Conservation (phyloP, 2,797 vertebrate species). For the Microhierax caerulescens region DNA sequence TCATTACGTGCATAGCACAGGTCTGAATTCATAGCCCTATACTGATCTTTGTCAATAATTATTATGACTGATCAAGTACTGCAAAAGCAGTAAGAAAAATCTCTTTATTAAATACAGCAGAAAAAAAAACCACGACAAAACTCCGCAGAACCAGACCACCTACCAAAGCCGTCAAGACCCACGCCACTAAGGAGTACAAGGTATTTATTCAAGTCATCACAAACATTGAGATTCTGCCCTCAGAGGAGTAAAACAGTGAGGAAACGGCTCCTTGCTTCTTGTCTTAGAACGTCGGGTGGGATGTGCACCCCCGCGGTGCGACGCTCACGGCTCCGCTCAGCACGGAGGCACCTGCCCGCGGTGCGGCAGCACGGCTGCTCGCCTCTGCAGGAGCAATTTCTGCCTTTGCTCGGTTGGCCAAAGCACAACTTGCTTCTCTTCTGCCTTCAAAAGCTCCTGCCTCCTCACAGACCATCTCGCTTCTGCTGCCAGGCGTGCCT, state of each 20-base stretch:
- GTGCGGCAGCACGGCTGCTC: neutral
- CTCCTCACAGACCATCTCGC: rapidly evolving
- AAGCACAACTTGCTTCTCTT: neutral
- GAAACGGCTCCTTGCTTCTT: neutral
- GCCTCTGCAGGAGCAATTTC: neutral
- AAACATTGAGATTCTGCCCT: too few relatives aligned
- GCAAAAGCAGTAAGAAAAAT: neutral
- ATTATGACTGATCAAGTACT: neutral
- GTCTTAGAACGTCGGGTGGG: rapidly evolving
- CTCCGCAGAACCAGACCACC: neutral
- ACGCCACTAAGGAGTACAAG: rapidly evolving
- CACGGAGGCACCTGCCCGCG: rapidly evolving
- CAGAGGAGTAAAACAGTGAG: rapidly evolving
- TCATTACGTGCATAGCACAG: neutral
- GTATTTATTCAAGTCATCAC: neutral
- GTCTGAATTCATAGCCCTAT: neutral
- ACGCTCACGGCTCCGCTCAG: neutral
- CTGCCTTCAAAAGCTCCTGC: neutral
- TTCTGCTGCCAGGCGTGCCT: neutral
- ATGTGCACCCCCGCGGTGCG: rapidly evolving
- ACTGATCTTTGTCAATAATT: neutral
- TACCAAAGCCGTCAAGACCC: neutral
- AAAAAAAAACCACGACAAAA: neutral
- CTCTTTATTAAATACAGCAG: neutral
- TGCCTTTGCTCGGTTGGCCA: neutral